Evolutionary conservation across 2,113 vertebrate species (phyloP).

Genomic region (Erpornis zantholeuca): DNA sequence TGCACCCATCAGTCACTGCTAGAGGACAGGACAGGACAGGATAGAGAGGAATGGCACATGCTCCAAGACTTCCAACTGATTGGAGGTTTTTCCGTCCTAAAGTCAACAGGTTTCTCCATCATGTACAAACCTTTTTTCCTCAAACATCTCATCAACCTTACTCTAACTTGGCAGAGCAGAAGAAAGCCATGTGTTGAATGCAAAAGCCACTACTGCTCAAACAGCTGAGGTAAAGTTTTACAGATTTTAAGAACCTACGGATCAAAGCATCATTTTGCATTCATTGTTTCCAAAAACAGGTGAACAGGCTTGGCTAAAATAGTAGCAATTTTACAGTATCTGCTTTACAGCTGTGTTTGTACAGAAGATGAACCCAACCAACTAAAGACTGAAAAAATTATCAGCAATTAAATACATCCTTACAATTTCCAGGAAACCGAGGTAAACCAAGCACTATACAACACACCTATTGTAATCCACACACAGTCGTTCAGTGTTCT

Average conservation of each 20-base stretch:
- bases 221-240: neutral
- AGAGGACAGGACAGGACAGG: rapidly evolving
- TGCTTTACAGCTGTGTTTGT: neutral
- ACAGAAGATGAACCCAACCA: neutral
- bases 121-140: neutral
- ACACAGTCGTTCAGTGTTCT: neutral
- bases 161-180: neutral
- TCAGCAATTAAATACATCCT: neutral
- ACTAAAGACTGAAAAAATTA: neutral
- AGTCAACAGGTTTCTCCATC: neutral
- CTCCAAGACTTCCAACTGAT: neutral
- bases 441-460: neutral
- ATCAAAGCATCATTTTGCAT: neutral
- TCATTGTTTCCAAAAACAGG: neutral
- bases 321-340: neutral
- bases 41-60: neutral
- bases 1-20: neutral
- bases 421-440: neutral
- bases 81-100: neutral
- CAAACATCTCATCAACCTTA: neutral
- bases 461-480: neutral
- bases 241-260: neutral
- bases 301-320: neutral
- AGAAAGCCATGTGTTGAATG: neutral
- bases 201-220: neutral